Base-by-base conservation (phyloP, 2,113 vertebrate species). In the Vulpes ferrilata region DNA sequence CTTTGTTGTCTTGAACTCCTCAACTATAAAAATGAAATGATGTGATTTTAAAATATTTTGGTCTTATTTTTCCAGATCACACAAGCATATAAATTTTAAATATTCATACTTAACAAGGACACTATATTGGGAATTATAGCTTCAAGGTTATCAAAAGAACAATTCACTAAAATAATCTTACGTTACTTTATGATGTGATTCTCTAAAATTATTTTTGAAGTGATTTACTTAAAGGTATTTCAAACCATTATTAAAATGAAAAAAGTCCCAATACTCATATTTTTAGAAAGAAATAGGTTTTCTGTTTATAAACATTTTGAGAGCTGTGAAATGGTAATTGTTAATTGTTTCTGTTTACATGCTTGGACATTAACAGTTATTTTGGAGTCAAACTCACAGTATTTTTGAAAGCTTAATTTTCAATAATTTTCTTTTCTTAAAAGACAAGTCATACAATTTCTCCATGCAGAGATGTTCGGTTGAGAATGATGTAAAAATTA, bases 321-420 rank as follows among this genome's bases (percentile, higher is more conserved):
- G 83, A 96, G 71, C 79, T 95, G 20, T 97, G 90, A 98, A 97
- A 83, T 90, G 82, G 27, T 96, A 96, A 96, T 96, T 97, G 95
- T 98, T 97, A 87, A 96, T 97, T 97, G 38, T 95, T 97, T 97
- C 85, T 98, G 65, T 98, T 97, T 96, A 95, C 16, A 60, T 95
- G 60, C 43, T 91, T 96, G 97, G 90, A 96, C 88, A 88, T 96
- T 96, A 96, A 93, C 88, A 97, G 35, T 97, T 96, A 97, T 96
- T 96, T 96, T 97, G 79, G 62, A 97, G 88, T 96, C 90, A 89
- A 87, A 88, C 35, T 48, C 74, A 97, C 59, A 81, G 32, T 95
- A 48, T 88, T 97, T 96, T 97, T 94, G 81, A 98, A 98, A 97
- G 67, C 88, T 96, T 97, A 96, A 94, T 97, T 97, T 98, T 97